Evolutionary conservation across 35 echinoderm and acorn worm species (phyloP).

Genomic region (Diadema setosum): DNA sequence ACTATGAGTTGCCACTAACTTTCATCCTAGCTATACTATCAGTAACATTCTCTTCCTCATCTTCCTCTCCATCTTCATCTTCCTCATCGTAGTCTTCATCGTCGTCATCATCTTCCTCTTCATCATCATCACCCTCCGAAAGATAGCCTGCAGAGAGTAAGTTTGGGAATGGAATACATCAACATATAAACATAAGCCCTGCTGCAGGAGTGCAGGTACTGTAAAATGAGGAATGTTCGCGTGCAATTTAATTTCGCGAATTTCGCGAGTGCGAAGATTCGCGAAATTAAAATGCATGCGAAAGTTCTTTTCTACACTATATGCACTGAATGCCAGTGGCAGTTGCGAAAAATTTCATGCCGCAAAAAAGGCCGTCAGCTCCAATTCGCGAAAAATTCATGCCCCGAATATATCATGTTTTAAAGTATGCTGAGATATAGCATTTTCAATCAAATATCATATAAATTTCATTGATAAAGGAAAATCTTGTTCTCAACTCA

Average conservation of each 20-base stretch:
- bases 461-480: too few species aligned
- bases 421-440: too few species aligned
- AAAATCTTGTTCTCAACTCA: too few species aligned
- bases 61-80: constrained; percentile 30
- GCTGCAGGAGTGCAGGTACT: not conserved
- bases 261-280: not conserved
- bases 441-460: too few species aligned
- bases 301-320: too few species aligned
- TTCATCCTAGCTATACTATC: not conserved
- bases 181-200: not conserved
- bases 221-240: not conserved
- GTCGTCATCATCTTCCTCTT: constrained; percentile 63
- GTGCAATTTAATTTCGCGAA: not conserved
- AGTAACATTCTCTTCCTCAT: constrained; percentile 14
- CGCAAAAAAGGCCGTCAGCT: too few species aligned
- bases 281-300: too few species aligned
- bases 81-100: constrained; percentile 69
- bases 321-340: too few species aligned
- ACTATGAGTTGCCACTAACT: not conserved
- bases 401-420: too few species aligned
- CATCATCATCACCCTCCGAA: constrained; percentile 7
- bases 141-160: not conserved
- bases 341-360: too few species aligned
- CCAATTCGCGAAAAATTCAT: too few species aligned
- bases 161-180: not conserved